Evolutionary conservation across 1,140 invertebrate genomes (phyloP).

Genomic region (Homalodisca vitripennis): DNA sequence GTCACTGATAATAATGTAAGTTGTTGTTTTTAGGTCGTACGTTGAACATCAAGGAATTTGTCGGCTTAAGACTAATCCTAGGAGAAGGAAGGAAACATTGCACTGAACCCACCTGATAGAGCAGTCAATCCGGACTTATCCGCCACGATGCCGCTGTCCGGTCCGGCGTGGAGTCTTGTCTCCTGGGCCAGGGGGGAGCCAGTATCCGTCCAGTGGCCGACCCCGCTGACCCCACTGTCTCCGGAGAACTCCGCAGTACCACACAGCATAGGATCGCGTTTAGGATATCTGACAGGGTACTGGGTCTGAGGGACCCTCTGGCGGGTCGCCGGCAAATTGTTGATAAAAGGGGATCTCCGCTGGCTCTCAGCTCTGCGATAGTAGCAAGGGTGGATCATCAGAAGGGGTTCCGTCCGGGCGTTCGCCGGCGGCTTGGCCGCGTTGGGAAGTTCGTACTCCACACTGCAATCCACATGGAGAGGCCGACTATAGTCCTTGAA

Average conservation of each 20-base stretch:
- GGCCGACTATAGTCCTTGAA: constrained; percentile 72
- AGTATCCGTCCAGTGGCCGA: constrained; percentile 39
- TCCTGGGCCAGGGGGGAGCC: constrained; percentile 27
- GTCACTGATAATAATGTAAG: background rate
- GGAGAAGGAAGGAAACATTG: too few relatives aligned
- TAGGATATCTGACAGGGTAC: background rate
- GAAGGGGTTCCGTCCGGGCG: constrained; percentile 68
- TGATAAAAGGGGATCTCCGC: constrained; percentile 70
- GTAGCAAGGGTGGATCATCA: constrained; percentile 85
- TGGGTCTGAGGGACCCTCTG: background rate
- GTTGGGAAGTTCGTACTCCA: constrained; percentile 80
- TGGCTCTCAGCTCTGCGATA: constrained; percentile 76
- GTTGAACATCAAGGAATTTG: too few relatives aligned
- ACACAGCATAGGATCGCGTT: constrained; percentile 34
- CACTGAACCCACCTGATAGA: constrained; percentile 14
- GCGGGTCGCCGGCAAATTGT: constrained; percentile 56
- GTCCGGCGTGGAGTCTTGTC: constrained; percentile 27
- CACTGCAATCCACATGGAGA: constrained; percentile 79
- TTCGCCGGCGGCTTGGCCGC: constrained; percentile 77
- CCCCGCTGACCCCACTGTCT: constrained; percentile 37
- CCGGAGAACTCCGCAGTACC: constrained; percentile 32
- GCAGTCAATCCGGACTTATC: constrained; percentile 14
- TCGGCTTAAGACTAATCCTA: too few relatives aligned
- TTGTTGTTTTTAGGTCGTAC: background rate
- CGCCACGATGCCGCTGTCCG: constrained; percentile 37